These are phyloP conservation scores for Chiloscyllium plagiosum DNA, from an alignment of 2,113 vertebrate genomes.

Conservation along the genomic window DNA sequence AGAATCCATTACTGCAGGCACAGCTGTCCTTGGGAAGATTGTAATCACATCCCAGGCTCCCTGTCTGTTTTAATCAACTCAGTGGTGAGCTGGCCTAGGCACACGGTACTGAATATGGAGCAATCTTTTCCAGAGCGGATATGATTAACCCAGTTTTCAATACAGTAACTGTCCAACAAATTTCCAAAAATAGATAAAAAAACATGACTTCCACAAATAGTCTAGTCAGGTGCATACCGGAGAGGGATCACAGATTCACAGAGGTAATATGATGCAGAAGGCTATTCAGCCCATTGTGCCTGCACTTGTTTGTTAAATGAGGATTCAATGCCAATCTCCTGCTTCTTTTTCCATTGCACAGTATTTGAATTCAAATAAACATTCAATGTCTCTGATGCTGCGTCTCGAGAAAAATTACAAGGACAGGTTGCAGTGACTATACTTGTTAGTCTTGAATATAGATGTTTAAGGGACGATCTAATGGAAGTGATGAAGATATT, in stretches of 20 bases:
- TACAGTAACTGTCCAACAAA: not conserved
- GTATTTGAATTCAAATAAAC: too few species aligned
- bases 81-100: not conserved
- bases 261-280: too few species aligned
- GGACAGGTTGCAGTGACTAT: not conserved
- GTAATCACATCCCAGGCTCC: conserved; percentile 3
- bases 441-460: not conserved
- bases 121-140: not conserved
- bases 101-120: not conserved
- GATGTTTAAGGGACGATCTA: not conserved
- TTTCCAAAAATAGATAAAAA: not conserved
- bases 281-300: too few species aligned
- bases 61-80: conserved; percentile 4
- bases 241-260: not conserved
- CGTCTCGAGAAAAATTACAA: not conserved
- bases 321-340: too few species aligned
- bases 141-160: not conserved
- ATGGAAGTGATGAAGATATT: not conserved
- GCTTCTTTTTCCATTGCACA: too few species aligned
- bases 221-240: not conserved
- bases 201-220: not conserved
- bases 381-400: not conserved
- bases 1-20: not conserved
- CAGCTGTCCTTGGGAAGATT: conserved; percentile 26
- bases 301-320: too few species aligned